A percentile compares a stretch with the other conserved stretches of the same genome.
Conservation (phyloP, 2,888 invertebrate genomes). For the Melanostoma scalare region DNA sequence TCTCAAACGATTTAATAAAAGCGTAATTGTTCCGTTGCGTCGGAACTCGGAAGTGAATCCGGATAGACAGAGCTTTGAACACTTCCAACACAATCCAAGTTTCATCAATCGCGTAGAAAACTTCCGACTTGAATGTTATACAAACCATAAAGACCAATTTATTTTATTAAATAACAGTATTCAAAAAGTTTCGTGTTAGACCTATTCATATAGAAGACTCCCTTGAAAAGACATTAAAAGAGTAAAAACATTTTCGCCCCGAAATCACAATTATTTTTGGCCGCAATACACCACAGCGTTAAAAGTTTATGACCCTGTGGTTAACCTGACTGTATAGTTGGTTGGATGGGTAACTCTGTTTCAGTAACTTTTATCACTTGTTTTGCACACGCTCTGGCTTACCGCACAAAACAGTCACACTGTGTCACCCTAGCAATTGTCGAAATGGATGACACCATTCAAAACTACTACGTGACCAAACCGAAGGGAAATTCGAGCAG, state of each 20-base stretch:
- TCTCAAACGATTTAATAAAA: too few relatives aligned
- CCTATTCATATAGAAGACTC: background rate
- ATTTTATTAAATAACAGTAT: slow-evolving; percentile 43
- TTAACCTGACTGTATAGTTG: slow-evolving; percentile 38
- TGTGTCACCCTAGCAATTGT: slow-evolving; percentile 48
- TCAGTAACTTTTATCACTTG: slow-evolving; percentile 57
- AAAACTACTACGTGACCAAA: slow-evolving; percentile 69
- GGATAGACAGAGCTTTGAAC: background rate
- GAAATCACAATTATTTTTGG: slow-evolving; percentile 67
- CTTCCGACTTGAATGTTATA: background rate
- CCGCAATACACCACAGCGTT: slow-evolving; percentile 42
- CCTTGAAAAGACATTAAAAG: slow-evolving; percentile 16
- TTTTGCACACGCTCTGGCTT: slow-evolving; percentile 52
- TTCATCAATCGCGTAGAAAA: background rate
- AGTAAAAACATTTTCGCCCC: slow-evolving; percentile 47
- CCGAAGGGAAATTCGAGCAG: slow-evolving; percentile 30
- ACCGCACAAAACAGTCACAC: slow-evolving; percentile 31
- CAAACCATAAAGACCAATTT: slow-evolving; percentile 3
- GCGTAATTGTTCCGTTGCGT: too few relatives aligned
- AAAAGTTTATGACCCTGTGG: slow-evolving; percentile 63
- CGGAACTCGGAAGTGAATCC: too few relatives aligned
- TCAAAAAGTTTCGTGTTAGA: slow-evolving; percentile 17
- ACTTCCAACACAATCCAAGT: slow-evolving; percentile 29
- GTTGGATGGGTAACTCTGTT: background rate
- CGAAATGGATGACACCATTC: slow-evolving; percentile 62